Conservation (phyloP, 2,888 invertebrate species). For the Nomada goodeniana region DNA sequence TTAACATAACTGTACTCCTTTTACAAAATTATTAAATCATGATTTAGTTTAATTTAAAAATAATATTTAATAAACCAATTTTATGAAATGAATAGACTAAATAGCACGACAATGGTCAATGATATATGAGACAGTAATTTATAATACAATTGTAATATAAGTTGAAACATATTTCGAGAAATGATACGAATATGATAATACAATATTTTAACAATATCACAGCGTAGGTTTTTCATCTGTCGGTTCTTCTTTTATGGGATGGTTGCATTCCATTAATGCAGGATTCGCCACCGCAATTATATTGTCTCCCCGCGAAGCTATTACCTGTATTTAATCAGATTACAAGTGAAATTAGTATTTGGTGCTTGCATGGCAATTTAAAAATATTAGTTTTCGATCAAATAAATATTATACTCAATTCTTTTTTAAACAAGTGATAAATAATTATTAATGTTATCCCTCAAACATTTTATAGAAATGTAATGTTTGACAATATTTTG, state of each 20-base stretch:
- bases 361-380: neutral
- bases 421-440: too few species aligned
- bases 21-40: neutral
- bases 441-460: too few species aligned
- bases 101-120: slow-evolving; percentile 49
- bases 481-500: too few species aligned
- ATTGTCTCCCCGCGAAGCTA: slow-evolving; percentile 93
- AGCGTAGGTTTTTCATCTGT: slow-evolving; percentile 81
- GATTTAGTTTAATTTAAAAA: neutral
- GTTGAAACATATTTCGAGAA: slow-evolving; percentile 22
- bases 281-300: slow-evolving; percentile 96
- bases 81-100: slow-evolving; percentile 50
- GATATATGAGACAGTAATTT: slow-evolving; percentile 7
- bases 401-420: neutral
- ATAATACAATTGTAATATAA: slow-evolving; percentile 41
- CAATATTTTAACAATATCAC: slow-evolving; percentile 74
- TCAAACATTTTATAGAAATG: too few species aligned
- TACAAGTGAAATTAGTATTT: neutral
- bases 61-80: slow-evolving; percentile 17
- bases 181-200: slow-evolving; percentile 28
- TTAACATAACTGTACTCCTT: slow-evolving; percentile 10
- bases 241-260: slow-evolving; percentile 82
- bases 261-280: slow-evolving; percentile 86
- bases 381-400: neutral
- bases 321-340: slow-evolving; percentile 86